Evolutionary conservation across 2,888 invertebrate genomes (phyloP).

Genomic region (Drosophila picticornis): DNA sequence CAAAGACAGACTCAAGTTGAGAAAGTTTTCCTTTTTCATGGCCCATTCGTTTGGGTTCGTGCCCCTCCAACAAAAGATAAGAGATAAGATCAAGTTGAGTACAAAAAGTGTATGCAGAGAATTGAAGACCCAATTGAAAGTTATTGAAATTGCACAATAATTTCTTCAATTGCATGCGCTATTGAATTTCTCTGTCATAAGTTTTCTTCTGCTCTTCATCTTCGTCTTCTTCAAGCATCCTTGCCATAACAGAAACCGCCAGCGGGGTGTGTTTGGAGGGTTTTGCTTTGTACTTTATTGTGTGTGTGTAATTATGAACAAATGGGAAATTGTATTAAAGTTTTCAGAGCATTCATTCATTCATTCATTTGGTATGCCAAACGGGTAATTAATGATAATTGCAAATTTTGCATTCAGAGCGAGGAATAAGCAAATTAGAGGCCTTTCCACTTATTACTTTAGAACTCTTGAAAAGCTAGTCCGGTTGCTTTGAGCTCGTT

Average conservation of each 20-base stretch:
- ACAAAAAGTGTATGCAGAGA: conserved; percentile 66
- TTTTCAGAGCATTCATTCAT: conserved; percentile 40
- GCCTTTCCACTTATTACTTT: conserved; percentile 33
- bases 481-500: conserved; percentile 24
- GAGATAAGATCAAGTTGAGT: conserved; percentile 63
- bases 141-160: conserved; percentile 82
- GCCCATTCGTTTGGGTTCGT: conserved; percentile 42
- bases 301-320: conserved; percentile 68
- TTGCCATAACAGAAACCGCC: conserved; percentile 2
- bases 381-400: conserved; percentile 56
- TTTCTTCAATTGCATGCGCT: conserved; percentile 80
- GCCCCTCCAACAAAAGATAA: conserved; percentile 42
- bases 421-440: conserved; percentile 17
- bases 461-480: conserved; percentile 25
- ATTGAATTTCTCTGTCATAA: conserved; percentile 75
- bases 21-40: conserved; percentile 66
- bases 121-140: conserved; percentile 81
- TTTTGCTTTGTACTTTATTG: conserved; percentile 44
- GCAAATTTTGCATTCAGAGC: conserved; percentile 36
- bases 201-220: conserved; percentile 46
- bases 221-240: conserved; percentile 30
- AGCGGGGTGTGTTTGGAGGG: not conserved
- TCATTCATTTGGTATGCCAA: conserved; percentile 8
- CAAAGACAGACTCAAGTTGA: conserved; percentile 48
- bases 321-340: conserved; percentile 48